These are phyloP conservation scores for Ceriagrion tenellum DNA, from an alignment of 2,888 invertebrate genomes.

Conservation along the genomic window DNA sequence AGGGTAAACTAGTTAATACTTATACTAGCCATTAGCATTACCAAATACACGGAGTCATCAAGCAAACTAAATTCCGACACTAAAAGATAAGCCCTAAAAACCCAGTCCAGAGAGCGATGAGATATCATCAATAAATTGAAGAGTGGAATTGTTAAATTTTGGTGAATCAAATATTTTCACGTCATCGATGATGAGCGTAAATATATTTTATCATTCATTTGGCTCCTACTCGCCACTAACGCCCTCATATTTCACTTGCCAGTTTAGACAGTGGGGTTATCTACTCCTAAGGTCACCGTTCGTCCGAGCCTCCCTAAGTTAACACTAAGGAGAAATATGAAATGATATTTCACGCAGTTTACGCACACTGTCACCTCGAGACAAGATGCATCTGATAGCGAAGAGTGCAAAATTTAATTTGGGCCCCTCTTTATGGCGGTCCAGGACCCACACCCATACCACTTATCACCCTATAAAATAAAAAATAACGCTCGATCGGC, in stretches of 20 bases:
- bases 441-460: not conserved
- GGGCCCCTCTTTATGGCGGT: not conserved
- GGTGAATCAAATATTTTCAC: no score
- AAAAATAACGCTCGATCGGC: not conserved
- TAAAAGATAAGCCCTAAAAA: no score
- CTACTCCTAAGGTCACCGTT: not conserved
- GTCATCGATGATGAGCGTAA: no score
- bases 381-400: not conserved
- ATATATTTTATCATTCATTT: no score
- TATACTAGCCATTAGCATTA: no score
- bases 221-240: not conserved
- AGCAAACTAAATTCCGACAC: no score
- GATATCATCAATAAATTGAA: no score
- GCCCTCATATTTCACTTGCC: not conserved
- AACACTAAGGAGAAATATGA: not conserved
- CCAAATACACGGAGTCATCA: no score
- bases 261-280: not conserved
- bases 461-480: not conserved
- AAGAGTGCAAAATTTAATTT: constrained; percentile 9
- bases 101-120: no score
- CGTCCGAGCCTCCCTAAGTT: not conserved
- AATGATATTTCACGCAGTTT: not conserved
- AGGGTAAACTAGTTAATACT: no score
- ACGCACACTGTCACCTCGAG: not conserved
- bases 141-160: no score